Conservation (phyloP, 2,113 vertebrate genomes). For the Alethe castanea region DNA sequence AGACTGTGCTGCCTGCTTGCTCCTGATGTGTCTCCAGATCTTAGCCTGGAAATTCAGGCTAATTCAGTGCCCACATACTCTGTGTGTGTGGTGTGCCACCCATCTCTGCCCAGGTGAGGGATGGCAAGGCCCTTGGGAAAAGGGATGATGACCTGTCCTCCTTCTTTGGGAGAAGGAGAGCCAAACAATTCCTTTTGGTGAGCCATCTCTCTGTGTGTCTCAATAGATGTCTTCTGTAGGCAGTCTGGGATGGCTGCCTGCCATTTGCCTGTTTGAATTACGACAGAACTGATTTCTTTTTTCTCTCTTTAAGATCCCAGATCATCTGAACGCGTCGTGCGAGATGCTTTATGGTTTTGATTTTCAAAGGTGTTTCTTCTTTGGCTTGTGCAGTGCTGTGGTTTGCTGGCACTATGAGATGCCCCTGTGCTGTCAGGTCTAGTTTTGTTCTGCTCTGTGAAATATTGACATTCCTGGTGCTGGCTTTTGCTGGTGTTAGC, state of each 20-base stretch:
- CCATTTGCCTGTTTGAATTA: background rate
- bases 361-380: constrained; percentile 18
- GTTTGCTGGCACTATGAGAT: background rate
- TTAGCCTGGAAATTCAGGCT: background rate
- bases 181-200: background rate
- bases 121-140: background rate
- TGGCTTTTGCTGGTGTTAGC: constrained; percentile 17
- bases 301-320: background rate
- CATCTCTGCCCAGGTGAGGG: background rate
- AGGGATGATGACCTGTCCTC: background rate
- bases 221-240: fast-evolving
- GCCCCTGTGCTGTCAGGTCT: background rate
- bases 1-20: fast-evolving
- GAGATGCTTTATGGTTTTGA: background rate
- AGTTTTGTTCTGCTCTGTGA: constrained; percentile 12
- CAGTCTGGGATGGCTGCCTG: background rate
- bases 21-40: background rate
- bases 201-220: background rate
- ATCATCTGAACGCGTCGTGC: fast-evolving
- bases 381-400: background rate
- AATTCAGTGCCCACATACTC: fast-evolving
- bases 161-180: background rate
- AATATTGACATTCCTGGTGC: background rate
- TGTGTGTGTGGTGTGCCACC: no score
- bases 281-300: background rate